These are phyloP conservation scores for Siniperca knerii DNA, from an alignment of 2,113 vertebrate genomes.

Conservation along the genomic window DNA sequence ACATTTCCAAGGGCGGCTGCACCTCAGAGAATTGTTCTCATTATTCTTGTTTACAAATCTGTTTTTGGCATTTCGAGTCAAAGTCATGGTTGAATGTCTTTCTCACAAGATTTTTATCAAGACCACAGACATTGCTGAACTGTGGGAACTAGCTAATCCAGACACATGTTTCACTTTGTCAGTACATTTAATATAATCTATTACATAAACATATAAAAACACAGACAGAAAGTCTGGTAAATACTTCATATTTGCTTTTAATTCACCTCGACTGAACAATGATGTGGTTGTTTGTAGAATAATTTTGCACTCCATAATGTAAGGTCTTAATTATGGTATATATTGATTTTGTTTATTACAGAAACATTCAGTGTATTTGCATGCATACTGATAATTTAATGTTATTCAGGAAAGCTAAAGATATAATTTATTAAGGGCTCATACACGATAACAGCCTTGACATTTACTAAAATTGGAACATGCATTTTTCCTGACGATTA, in stretches of 20 bases:
- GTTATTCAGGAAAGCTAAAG: background rate
- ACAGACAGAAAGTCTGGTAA: background rate
- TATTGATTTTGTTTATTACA: background rate
- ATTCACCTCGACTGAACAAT: background rate
- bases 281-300: background rate
- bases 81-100: background rate
- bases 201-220: background rate
- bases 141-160: background rate
- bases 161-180: background rate
- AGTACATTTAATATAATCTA: background rate
- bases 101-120: slow-evolving; percentile 4
- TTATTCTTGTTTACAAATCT: background rate
- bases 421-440: background rate
- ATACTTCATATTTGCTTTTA: background rate
- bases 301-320: background rate
- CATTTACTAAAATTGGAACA: background rate
- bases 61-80: background rate
- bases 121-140: background rate
- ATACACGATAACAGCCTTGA: background rate
- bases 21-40: background rate
- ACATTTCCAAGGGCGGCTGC: background rate
- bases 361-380: background rate
- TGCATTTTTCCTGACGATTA: background rate
- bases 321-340: background rate
- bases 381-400: background rate